Evolutionary conservation across 2,113 vertebrate genomes (phyloP), one percentile per base, ranked within the genome.

Genomic region (Microtus pennsylvanicus): DNA sequence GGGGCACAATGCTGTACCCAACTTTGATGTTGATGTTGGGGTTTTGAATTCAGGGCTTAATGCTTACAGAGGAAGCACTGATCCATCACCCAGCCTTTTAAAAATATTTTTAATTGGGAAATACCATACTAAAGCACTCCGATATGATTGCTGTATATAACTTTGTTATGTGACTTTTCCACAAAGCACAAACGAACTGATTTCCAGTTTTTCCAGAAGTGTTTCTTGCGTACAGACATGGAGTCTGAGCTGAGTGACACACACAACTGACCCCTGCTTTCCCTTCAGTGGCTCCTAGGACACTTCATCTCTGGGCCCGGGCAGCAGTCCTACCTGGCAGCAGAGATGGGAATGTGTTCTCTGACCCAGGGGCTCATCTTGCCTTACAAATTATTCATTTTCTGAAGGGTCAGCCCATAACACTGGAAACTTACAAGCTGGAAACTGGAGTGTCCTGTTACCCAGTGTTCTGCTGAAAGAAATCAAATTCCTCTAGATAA

Each of bases 401-500:
- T 95, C 87, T 38, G 1, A 91, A 95, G 74, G 47, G 86, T 63
- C 95, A 96, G 69, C 95, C 95, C 89, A 91, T 91, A 93, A 21
- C 65, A 12, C 81, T 97, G 96, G 95, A 88, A 97, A 92, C 90
- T 33, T 65, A 92, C 95, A 88, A 78, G 92, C 75, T 98, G 96
- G 98, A 98, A 98, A 81, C 0, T 0, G 89, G 90, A 97, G 87
- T 83, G 33, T 94, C 96, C 82, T 95, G 93, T 94, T 76, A 97
- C 96, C 95, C 0, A 0, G 17, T 93, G 92, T 96, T 97, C 98
- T 94, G 87, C 92, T 77, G 97, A 95, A 97, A 96, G 89, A 95
- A 97, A 97, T 88, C 50, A 45, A 1, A 67, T 8, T 16, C 70
- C 81, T 77, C 96, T 89, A 96, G 89, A 75, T 95, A 95, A 89